Percentiles rank a stretch among this genome's conserved stretches.
Evolutionary conservation across 2,113 vertebrate genomes (phyloP).

Genomic region (Chrysochloris asiatica): DNA sequence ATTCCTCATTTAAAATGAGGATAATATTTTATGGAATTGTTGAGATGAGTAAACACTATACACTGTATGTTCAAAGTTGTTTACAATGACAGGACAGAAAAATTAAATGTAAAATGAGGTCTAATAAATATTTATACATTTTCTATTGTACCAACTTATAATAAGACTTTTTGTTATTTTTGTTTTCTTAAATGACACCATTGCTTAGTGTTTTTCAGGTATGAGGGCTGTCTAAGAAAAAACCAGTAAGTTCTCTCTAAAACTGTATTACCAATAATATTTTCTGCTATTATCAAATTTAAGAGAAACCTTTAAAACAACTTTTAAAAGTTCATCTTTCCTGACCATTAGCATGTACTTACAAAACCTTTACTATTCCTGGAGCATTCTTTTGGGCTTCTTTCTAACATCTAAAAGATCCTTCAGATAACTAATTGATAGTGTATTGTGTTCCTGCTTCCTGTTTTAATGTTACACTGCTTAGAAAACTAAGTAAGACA

Average conservation of each 20-base stretch:
- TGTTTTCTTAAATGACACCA: conserved; percentile 9
- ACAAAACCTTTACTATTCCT: conserved; percentile 6
- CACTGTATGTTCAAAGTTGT: background rate
- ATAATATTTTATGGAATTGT: conserved; percentile 24
- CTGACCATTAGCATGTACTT: background rate
- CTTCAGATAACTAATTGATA: background rate
- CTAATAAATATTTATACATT: background rate
- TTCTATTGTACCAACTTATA: conserved; percentile 10
- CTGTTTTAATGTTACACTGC: background rate
- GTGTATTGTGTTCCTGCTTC: too few species aligned
- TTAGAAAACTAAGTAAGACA: background rate
- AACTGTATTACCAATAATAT: background rate
- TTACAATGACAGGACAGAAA: conserved; percentile 42
- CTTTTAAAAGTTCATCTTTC: background rate
- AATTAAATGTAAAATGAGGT: conserved; percentile 20
- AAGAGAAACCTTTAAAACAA: background rate
- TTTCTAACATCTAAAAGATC: background rate
- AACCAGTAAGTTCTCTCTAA: background rate
- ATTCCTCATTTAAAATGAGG: conserved; percentile 31
- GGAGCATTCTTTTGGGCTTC: background rate
- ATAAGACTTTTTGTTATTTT: conserved; percentile 12
- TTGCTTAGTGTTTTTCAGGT: background rate
- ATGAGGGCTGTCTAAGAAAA: background rate
- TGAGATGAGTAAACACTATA: conserved; percentile 32
- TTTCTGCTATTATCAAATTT: background rate